These are phyloP conservation scores for Galagoides demidoff DNA, from an alignment of 2,797 vertebrate species.

Conservation along the genomic window DNA sequence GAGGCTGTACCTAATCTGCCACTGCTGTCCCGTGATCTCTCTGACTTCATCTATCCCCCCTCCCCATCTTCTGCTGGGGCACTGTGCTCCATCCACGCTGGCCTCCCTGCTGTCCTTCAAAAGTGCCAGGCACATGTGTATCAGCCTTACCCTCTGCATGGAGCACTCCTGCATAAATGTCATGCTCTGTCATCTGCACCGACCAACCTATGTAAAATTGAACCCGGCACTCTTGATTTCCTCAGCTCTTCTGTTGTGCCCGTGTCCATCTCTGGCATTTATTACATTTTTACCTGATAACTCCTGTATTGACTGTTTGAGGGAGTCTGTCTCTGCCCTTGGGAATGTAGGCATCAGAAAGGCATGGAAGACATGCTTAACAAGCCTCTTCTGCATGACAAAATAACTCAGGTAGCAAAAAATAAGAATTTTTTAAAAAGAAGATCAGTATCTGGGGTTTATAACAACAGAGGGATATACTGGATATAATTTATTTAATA, in stretches of 20 bases:
- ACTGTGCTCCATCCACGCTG: not conserved
- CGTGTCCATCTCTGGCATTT: not conserved
- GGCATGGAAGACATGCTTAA: not conserved
- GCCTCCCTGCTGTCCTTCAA: not conserved
- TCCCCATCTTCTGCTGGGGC: not conserved
- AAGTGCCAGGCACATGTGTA: not conserved
- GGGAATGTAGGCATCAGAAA: not conserved
- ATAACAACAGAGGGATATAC: not conserved
- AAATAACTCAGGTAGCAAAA: not conserved
- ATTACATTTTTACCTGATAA: not conserved
- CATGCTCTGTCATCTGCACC: not conserved
- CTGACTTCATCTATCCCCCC: not conserved
- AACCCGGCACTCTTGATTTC: not conserved
- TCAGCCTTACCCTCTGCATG: not conserved
- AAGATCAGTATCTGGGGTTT: not conserved
- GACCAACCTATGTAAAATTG: not conserved
- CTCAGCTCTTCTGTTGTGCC: not conserved
- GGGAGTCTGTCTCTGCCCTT: not conserved
- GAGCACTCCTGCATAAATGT: not conserved
- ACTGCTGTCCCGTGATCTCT: not conserved
- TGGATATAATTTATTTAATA: not conserved
- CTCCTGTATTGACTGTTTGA: not conserved
- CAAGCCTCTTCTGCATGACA: not conserved
- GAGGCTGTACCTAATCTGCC: not conserved
- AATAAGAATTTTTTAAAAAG: slow-evolving; percentile 20